Percentiles rank a stretch among this genome's conserved stretches.
Conservation (phyloP, 2,797 vertebrate genomes). For the Morus bassanus region DNA sequence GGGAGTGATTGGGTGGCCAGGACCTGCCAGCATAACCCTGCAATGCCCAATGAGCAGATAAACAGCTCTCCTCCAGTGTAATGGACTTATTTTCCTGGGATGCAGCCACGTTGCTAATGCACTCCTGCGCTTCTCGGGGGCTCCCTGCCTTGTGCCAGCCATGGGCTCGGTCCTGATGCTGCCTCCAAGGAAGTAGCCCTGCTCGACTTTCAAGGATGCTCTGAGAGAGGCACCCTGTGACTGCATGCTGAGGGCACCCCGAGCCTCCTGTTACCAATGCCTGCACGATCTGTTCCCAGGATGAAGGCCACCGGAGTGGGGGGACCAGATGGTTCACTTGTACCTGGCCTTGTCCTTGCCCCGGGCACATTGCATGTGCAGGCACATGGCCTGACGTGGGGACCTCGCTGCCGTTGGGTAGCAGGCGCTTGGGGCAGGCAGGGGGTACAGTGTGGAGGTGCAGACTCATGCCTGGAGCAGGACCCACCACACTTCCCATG, state of each 20-base stretch:
- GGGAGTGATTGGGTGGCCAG: not conserved
- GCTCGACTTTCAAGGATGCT: not conserved
- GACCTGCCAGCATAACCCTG: not conserved
- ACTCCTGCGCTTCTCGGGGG: not conserved
- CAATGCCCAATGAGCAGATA: not conserved
- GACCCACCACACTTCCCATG: fast-evolving
- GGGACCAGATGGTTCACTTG: not conserved
- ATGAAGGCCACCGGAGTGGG: not conserved
- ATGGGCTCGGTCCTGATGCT: not conserved
- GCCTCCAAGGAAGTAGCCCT: not conserved
- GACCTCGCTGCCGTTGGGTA: not conserved
- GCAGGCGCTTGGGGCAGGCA: not conserved
- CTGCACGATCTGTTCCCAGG: not conserved
- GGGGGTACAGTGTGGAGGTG: not conserved
- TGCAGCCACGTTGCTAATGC: not conserved
- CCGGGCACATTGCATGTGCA: fast-evolving
- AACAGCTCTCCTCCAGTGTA: not conserved
- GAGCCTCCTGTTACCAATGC: fast-evolving
- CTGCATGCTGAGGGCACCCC: fast-evolving
- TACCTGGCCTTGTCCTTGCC: conserved; percentile 37
- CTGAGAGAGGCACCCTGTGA: not conserved
- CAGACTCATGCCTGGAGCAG: not conserved
- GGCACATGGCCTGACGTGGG: fast-evolving
- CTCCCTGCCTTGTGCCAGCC: not conserved
- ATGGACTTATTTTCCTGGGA: not conserved